These are phyloP conservation scores for Pegoplata infirma DNA, from an alignment of 2,888 invertebrate species.

Conservation along the genomic window DNA sequence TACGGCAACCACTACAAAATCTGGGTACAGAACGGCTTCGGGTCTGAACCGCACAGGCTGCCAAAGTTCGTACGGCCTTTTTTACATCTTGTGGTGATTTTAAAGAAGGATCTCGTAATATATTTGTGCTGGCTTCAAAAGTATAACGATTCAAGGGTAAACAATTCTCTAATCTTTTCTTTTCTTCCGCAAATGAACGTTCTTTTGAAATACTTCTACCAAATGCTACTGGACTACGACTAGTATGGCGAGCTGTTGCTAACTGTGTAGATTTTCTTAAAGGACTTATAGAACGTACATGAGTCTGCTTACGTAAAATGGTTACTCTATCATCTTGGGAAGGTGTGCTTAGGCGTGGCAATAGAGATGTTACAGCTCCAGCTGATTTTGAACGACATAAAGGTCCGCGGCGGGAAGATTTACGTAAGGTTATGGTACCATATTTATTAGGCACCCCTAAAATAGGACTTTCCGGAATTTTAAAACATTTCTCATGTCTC, in stretches of 20 bases:
- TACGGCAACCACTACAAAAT: conserved; percentile 58
- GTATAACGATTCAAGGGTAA: conserved; percentile 73
- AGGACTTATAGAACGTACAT: conserved; percentile 74
- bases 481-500: conserved; percentile 75
- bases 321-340: conserved; percentile 63
- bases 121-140: conserved; percentile 77
- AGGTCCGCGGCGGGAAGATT: conserved; percentile 67
- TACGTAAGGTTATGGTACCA: conserved; percentile 76
- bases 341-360: conserved; percentile 30
- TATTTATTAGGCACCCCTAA: conserved; percentile 71
- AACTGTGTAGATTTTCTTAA: conserved; percentile 23
- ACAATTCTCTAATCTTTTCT: conserved; percentile 78
- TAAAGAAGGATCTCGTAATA: conserved; percentile 79
- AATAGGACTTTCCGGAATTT: conserved; percentile 69
- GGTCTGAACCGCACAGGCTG: conserved; percentile 69
- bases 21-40: conserved; percentile 76
- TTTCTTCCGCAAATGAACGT: conserved; percentile 81
- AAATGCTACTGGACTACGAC: conserved; percentile 78
- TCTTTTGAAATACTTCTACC: conserved; percentile 80
- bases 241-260: conserved; percentile 72
- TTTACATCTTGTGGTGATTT: conserved; percentile 82
- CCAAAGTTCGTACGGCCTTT: conserved; percentile 78
- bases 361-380: conserved; percentile 71
- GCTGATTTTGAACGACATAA: conserved; percentile 76
- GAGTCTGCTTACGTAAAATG: conserved; percentile 70